Percentiles rank a stretch among this genome's conserved stretches.
Evolutionary conservation across 2,888 invertebrate species (phyloP).

Genomic region (Lutraria lutraria): DNA sequence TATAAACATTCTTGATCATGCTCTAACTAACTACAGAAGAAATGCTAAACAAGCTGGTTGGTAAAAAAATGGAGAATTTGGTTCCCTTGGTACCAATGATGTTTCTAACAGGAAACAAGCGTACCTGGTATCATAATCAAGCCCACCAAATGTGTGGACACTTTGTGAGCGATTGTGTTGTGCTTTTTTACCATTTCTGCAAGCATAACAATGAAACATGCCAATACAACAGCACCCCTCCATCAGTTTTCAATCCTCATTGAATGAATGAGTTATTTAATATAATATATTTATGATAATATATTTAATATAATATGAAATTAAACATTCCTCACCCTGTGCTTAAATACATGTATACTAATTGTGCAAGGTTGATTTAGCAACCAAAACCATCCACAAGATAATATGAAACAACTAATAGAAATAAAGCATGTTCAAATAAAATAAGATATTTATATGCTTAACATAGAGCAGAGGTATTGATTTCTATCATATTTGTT

Average conservation of each 20-base stretch:
- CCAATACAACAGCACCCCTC: constrained; percentile 9
- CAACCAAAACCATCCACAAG: too few species aligned
- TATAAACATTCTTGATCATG: background rate
- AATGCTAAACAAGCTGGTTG: background rate
- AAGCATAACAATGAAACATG: constrained; percentile 62
- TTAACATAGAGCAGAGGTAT: too few species aligned
- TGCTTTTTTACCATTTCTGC: constrained; percentile 49
- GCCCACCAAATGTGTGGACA: constrained; percentile 66
- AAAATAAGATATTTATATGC: too few species aligned
- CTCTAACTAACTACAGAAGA: background rate
- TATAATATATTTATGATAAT: too few species aligned
- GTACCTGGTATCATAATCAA: constrained; percentile 65
- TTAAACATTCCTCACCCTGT: too few species aligned
- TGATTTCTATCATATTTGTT: too few species aligned
- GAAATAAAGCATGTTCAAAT: too few species aligned
- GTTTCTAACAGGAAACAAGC: constrained; percentile 1
- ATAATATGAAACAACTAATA: too few species aligned
- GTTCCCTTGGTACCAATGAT: constrained; percentile 21
- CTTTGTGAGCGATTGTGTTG: constrained; percentile 65
- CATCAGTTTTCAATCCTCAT: background rate
- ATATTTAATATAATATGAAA: too few species aligned
- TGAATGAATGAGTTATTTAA: too few species aligned
- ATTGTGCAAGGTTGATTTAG: too few species aligned
- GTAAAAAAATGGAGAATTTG: constrained; percentile 21
- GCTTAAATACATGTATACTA: too few species aligned